These are phyloP conservation scores for Bruchidius siliquastri DNA, from an alignment of 2,888 invertebrate species.

Conservation along the genomic window DNA sequence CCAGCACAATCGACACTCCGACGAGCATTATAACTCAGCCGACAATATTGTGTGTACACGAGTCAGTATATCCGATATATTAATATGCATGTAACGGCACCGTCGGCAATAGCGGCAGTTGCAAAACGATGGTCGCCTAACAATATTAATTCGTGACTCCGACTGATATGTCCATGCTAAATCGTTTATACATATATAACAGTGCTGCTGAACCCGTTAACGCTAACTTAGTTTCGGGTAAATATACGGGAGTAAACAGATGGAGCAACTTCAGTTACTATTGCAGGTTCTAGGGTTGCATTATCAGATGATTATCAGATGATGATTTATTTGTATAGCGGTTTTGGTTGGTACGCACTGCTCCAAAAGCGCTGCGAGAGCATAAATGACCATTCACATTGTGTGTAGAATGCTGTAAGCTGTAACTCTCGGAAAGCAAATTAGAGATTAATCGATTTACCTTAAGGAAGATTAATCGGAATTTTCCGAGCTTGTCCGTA, in stretches of 20 bases:
- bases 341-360: too few species aligned
- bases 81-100: not conserved
- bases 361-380: too few species aligned
- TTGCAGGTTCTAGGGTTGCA: too few species aligned
- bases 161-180: conserved; percentile 11
- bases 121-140: not conserved
- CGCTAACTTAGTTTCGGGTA: conserved; percentile 30
- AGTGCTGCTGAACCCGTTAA: conserved; percentile 24
- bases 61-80: not conserved
- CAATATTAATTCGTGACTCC: not conserved
- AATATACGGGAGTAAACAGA: conserved; percentile 30
- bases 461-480: too few species aligned
- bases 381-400: too few species aligned
- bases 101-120: not conserved
- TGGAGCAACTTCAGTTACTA: conserved; percentile 23
- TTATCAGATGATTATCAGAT: too few species aligned
- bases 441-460: too few species aligned
- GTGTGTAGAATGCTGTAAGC: too few species aligned
- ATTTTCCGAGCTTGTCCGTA: too few species aligned
- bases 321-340: too few species aligned
- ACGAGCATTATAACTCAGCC: not conserved
- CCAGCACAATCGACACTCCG: not conserved
- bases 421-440: too few species aligned
- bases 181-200: conserved; percentile 39
- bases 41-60: not conserved